Evolutionary conservation across 2,888 invertebrate species (phyloP).

Genomic region (Sisyra nigra): DNA sequence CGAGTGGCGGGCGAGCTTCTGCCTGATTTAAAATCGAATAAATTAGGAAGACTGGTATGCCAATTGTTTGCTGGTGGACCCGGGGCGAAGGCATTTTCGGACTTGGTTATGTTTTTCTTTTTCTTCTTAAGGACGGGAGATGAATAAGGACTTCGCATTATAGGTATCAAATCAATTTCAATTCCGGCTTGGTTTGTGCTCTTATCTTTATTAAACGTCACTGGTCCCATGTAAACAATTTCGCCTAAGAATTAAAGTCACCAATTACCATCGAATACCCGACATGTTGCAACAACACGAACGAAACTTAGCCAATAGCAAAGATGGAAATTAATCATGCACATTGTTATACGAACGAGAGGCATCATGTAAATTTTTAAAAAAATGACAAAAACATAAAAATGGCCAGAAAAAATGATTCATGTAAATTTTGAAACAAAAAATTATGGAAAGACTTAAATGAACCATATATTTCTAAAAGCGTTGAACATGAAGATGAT

Average conservation of each 20-base stretch:
- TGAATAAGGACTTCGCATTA: slow-evolving; percentile 26
- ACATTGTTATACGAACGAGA: too few species aligned
- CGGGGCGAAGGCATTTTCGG: slow-evolving; percentile 23
- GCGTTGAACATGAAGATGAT: slow-evolving; percentile 1
- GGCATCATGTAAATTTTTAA: too few species aligned
- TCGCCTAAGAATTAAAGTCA: slow-evolving; percentile 21
- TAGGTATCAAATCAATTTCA: slow-evolving; percentile 29
- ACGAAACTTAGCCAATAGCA: background rate
- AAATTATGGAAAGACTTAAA: too few species aligned
- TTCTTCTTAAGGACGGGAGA: slow-evolving; percentile 20
- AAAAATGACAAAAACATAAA: too few species aligned
- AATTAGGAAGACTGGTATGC: slow-evolving; percentile 24
- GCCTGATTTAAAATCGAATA: slow-evolving; percentile 13
- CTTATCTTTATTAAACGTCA: slow-evolving; percentile 28
- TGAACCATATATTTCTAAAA: background rate
- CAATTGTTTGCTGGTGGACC: slow-evolving; percentile 16
- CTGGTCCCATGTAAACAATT: slow-evolving; percentile 29
- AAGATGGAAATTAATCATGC: too few species aligned
- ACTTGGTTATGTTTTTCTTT: slow-evolving; percentile 18
- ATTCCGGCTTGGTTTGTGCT: slow-evolving; percentile 41
- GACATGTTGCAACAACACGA: slow-evolving; percentile 14
- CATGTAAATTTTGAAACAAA: too few species aligned
- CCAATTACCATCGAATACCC: slow-evolving; percentile 12
- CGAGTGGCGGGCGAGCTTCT: background rate
- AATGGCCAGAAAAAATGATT: too few species aligned